phyloP scores from a whole-genome alignment of 2,113 vertebrate genomes.

The Osmerus mordax region DNA sequence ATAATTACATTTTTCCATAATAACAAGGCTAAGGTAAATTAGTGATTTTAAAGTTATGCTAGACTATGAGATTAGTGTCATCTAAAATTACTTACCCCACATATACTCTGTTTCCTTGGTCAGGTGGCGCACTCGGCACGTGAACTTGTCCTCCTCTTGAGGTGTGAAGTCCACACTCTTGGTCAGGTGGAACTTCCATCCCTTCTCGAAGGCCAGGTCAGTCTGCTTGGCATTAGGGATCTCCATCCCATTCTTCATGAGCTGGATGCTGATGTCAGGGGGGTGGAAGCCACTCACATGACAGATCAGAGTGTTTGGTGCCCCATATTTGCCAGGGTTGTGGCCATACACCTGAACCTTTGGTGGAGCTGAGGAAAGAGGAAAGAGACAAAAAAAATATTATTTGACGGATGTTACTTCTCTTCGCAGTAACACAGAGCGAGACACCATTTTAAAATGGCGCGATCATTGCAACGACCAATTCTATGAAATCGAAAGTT shows the following conservation, averaged over 20 bases:
- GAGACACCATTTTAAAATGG: not conserved
- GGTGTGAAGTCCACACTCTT: slow-evolving; percentile 42
- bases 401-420: too few relatives aligned
- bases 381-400: not conserved
- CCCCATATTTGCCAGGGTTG: not conserved
- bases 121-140: slow-evolving; percentile 69
- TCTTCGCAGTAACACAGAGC: too few relatives aligned
- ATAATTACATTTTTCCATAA: too few relatives aligned
- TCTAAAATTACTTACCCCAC: slow-evolving; percentile 72
- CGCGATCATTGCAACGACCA: not conserved
- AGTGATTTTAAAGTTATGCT: not conserved
- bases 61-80: too few relatives aligned
- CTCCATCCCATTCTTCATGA: slow-evolving; percentile 45
- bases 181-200: slow-evolving; percentile 83
- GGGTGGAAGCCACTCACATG: slow-evolving; percentile 78
- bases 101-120: rapidly evolving
- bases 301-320: slow-evolving; percentile 75
- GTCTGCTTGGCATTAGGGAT: slow-evolving; percentile 1
- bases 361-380: slow-evolving; percentile 42
- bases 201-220: slow-evolving; percentile 77
- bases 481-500: slow-evolving; percentile 42
- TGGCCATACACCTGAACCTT: slow-evolving; percentile 77
- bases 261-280: slow-evolving; percentile 65
- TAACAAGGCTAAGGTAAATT: not conserved
- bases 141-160: rapidly evolving